These are phyloP conservation scores for Spea hammondii DNA, from an alignment of 2,797 vertebrate species.

Conservation along the genomic window DNA sequence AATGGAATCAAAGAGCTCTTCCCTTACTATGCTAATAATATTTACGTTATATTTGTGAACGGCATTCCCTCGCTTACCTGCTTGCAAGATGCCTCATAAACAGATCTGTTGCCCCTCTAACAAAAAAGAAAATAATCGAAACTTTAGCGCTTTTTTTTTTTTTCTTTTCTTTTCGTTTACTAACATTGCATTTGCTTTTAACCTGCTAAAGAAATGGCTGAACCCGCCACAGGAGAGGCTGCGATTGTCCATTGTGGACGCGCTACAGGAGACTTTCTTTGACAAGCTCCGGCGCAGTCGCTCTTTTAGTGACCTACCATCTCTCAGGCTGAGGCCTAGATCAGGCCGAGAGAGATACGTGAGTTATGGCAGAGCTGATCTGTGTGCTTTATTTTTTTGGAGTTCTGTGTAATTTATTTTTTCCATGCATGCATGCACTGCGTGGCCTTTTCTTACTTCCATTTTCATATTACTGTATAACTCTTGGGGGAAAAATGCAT, in stretches of 20 bases:
- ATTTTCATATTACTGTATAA: not conserved
- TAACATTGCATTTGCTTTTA: constrained; percentile 65
- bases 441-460: not conserved
- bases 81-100: no score
- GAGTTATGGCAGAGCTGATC: constrained; percentile 73
- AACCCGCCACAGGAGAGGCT: constrained; percentile 80
- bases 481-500: no score
- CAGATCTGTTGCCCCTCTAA: no score
- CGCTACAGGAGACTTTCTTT: constrained; percentile 89
- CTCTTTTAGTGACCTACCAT: constrained; percentile 94
- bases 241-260: constrained; percentile 85
- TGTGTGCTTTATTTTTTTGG: constrained; percentile 55
- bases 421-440: constrained; percentile 46
- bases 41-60: no score
- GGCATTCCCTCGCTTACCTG: no score
- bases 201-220: constrained; percentile 82
- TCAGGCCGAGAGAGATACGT: constrained; percentile 93
- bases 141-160: no score
- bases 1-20: no score
- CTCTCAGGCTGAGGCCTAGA: constrained; percentile 86
- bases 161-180: constrained; percentile 49
- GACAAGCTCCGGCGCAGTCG: constrained; percentile 92
- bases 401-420: constrained; percentile 33
- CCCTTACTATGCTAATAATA: not conserved
- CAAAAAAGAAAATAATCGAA: no score